phyloP scores from a whole-genome alignment of 2,113 vertebrate genomes.

The Aegithalos caudatus region DNA sequence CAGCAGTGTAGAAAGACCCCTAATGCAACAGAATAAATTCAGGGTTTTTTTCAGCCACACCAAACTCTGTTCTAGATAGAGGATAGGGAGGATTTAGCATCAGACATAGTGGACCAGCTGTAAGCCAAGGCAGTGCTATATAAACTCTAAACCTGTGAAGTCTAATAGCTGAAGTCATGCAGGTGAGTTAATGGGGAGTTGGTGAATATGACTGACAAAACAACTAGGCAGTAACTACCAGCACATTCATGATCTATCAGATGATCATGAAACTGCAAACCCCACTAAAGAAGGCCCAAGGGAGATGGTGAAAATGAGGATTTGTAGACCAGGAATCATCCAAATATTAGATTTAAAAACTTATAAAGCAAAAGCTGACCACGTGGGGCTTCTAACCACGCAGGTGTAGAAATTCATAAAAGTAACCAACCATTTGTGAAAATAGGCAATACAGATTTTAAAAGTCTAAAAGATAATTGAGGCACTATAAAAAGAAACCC shows the following conservation, averaged over 20 bases:
- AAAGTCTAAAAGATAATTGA: background rate
- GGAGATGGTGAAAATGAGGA: background rate
- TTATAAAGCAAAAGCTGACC: background rate
- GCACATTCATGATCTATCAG: background rate
- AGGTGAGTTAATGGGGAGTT: background rate
- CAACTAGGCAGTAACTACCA: background rate
- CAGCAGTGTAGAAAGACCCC: background rate
- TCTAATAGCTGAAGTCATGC: background rate
- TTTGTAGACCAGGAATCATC: background rate
- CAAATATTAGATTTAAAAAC: background rate
- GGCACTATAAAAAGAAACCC: background rate
- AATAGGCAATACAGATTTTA: background rate
- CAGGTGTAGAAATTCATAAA: background rate
- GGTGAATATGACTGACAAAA: background rate
- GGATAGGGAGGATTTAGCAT: background rate
- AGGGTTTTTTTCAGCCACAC: background rate
- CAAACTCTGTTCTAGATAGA: background rate
- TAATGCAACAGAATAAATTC: background rate
- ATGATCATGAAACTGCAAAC: background rate
- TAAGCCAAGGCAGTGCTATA: background rate
- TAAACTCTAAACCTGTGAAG: background rate
- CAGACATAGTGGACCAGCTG: background rate
- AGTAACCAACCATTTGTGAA: background rate
- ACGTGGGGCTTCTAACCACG: background rate
- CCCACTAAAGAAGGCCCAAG: background rate